Evolutionary conservation across 1,140 invertebrate species (phyloP).

Genomic region (Cephus cinctus): DNA sequence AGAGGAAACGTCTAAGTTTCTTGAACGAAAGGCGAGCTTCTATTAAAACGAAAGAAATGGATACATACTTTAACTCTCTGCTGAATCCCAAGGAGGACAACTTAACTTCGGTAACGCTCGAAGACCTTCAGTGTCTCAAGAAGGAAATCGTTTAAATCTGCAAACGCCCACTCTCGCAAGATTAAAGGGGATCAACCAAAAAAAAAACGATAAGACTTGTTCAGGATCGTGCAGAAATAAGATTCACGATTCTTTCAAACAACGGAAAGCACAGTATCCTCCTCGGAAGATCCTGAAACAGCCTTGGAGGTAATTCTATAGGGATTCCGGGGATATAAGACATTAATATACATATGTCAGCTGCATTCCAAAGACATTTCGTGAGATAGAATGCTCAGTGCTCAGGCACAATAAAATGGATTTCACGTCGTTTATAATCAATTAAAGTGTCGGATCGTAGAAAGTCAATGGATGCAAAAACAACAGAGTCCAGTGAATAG

Average conservation of each 20-base stretch:
- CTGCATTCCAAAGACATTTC: too few relatives aligned
- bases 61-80: conserved; percentile 50
- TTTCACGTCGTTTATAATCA: too few relatives aligned
- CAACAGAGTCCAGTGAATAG: too few relatives aligned
- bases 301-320: not conserved
- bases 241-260: not conserved
- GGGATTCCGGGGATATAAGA: not conserved
- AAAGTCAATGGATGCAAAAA: too few relatives aligned
- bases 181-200: not conserved
- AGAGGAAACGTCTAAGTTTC: conserved; percentile 35
- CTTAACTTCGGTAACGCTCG: conserved; percentile 10
- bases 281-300: not conserved
- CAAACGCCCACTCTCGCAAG: not conserved
- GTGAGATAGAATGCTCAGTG: too few relatives aligned
- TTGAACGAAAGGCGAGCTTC: conserved; percentile 38
- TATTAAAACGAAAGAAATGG: conserved; percentile 41
- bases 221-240: not conserved
- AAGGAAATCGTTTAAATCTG: conserved; percentile 39
- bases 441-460: too few relatives aligned
- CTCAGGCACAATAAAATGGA: too few relatives aligned
- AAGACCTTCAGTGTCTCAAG: conserved; percentile 31
- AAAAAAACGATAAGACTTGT: not conserved
- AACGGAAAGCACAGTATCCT: too few relatives aligned
- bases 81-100: conserved; percentile 38
- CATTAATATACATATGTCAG: too few relatives aligned